Percentiles rank a stretch among this genome's conserved stretches.
phyloP scores from a whole-genome alignment of 2,113 vertebrate genomes.

The Eurypyga helias region DNA sequence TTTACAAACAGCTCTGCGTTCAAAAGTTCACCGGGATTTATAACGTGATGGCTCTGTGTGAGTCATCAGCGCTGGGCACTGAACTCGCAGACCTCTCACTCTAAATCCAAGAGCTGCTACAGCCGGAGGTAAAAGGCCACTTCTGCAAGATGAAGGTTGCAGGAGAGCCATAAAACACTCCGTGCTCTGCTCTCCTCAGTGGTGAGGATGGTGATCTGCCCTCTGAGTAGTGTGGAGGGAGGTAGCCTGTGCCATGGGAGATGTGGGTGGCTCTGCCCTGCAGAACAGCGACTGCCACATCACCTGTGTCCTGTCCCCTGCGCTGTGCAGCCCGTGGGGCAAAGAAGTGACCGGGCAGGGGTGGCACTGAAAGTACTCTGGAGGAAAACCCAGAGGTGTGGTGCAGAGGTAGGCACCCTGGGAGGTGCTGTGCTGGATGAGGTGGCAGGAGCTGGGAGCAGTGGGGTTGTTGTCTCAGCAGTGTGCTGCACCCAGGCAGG shows the following conservation, averaged over 20 bases:
- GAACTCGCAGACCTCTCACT: background rate
- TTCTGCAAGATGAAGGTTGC: background rate
- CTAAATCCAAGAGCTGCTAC: slow-evolving; percentile 23
- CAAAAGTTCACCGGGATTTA: slow-evolving; percentile 35
- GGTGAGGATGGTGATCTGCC: accelerated
- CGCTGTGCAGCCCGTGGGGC: background rate
- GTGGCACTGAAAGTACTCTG: accelerated
- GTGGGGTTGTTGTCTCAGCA: accelerated
- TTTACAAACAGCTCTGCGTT: background rate
- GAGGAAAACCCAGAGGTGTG: background rate
- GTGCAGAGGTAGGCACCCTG: accelerated
- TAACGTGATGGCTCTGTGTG: accelerated
- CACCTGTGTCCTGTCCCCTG: accelerated
- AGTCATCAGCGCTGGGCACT: slow-evolving; percentile 17
- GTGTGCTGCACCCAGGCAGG: accelerated
- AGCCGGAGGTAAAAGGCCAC: background rate
- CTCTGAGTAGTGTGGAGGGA: accelerated
- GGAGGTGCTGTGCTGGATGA: too few relatives aligned
- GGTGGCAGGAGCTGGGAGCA: background rate
- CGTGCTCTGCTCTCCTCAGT: accelerated
- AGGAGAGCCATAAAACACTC: background rate
- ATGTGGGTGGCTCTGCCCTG: background rate
- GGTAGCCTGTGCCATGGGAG: background rate
- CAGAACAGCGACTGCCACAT: accelerated
- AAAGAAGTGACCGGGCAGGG: background rate